phyloP scores from a whole-genome alignment of 2,888 invertebrate genomes.

The Dugesia japonica region DNA sequence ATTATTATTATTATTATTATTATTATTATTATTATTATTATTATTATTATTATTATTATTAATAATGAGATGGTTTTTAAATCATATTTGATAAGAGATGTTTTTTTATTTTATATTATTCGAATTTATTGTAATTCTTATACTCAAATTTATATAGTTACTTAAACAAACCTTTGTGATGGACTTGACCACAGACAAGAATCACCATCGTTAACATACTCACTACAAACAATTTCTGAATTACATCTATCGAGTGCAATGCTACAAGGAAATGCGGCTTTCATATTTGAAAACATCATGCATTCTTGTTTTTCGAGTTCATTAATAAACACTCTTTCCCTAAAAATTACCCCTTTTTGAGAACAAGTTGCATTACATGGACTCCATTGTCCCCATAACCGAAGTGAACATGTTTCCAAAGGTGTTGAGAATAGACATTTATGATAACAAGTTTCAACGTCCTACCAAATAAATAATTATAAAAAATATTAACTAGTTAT shows the following conservation, averaged over 20 bases:
- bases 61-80: too few species aligned
- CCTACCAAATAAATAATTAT: not conserved
- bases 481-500: too few species aligned
- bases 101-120: not conserved
- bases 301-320: not conserved
- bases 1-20: too few species aligned
- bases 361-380: slow-evolving; percentile 43
- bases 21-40: too few species aligned
- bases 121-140: not conserved
- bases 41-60: too few species aligned
- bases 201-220: not conserved
- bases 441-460: not conserved
- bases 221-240: not conserved
- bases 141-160: not conserved
- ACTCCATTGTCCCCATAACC: slow-evolving; percentile 41
- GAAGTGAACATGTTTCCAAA: not conserved
- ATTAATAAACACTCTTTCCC: not conserved
- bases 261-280: not conserved
- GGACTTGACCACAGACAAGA: not conserved
- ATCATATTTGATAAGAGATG: too few species aligned
- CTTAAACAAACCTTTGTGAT: not conserved
- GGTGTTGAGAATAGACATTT: not conserved
- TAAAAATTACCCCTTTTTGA: slow-evolving; percentile 37
- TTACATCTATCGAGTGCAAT: not conserved
- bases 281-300: not conserved